Evolutionary conservation across 2,113 vertebrate species (phyloP), one percentile per base, ranked within the genome.

Genomic region (Vireo altiloquus): DNA sequence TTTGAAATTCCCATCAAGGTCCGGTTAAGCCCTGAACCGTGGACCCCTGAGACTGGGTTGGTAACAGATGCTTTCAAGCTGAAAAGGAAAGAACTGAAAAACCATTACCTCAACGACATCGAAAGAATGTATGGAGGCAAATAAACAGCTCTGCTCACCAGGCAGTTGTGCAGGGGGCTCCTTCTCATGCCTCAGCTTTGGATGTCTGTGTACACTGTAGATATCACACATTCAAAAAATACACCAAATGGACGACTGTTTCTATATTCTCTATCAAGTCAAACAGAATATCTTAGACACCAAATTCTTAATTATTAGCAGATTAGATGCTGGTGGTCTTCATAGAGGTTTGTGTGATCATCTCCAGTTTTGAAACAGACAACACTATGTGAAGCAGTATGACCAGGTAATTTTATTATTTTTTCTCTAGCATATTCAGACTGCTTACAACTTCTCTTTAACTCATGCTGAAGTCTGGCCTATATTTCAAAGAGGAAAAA

Each of bases 21-120:
- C 10, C 96, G 98, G 42, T 93, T 99, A 78, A 99, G 99, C 94
- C 98, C 99, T 15, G 99, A 99, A 33, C 98, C 98, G 0, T 99
- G 99, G 99, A 99, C 99, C 12, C 99, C 99, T 0, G 99, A 99
- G 97, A 99, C 99, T 3, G 99, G 99, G 31, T 95, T 99, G 10
- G 99, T 99, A 53, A 99, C 99, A 6, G 99, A 99, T 17, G 99
- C 99, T 6, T 99, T 99, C 97, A 99, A 99, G 95, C 97, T 99
- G 96, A 99, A 99, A 97, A 98, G 99, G 91, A 99, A 99, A 97
- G 99, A 99, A 94, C 97, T 99, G 94, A 99, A 98, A 98, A 99
- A 99, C 96, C 99, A 99, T 97, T 99, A 99, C 97, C 98, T 99
- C 92, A 98, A 98, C 4, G 98, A 99, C 96, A 99, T 99, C 19